Evolutionary conservation across 2,888 invertebrate genomes (phyloP).

Genomic region (Clepsis dumicolana): DNA sequence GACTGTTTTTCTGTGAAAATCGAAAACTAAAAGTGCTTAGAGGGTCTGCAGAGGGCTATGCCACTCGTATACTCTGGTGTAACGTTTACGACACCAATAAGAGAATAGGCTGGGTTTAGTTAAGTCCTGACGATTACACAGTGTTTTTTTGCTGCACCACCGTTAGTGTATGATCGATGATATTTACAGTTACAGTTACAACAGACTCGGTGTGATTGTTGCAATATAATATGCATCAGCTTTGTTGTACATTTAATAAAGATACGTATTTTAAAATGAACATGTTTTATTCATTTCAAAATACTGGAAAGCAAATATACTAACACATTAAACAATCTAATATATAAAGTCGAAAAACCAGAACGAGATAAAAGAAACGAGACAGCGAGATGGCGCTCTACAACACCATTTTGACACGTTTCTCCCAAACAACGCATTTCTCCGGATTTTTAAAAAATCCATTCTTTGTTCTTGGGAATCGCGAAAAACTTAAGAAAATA

Average conservation of each 20-base stretch:
- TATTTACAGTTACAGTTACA: slow-evolving; percentile 4
- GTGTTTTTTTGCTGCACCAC: slow-evolving; percentile 36
- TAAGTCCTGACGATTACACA: slow-evolving; percentile 43
- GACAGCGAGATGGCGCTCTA: too few species aligned
- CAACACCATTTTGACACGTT: too few species aligned
- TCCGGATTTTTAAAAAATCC: too few species aligned
- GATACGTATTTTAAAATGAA: slow-evolving; percentile 9
- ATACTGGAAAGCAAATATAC: too few species aligned
- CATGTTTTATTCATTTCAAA: slow-evolving; percentile 9
- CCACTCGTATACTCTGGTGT: neutral
- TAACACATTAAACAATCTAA: too few species aligned
- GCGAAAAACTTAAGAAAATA: too few species aligned
- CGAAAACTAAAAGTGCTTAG: neutral
- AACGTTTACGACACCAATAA: neutral
- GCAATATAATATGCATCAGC: slow-evolving; percentile 19
- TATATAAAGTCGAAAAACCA: too few species aligned
- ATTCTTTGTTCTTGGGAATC: too few species aligned
- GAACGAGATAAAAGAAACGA: too few species aligned
- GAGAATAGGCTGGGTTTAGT: slow-evolving; percentile 7
- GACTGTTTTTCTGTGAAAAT: neutral
- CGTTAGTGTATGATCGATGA: slow-evolving; percentile 23
- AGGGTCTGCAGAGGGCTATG: neutral
- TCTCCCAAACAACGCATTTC: too few species aligned
- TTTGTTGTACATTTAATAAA: slow-evolving; percentile 40
- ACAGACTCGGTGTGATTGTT: slow-evolving; percentile 18